Evolutionary conservation across 2,113 vertebrate genomes (phyloP).

Genomic region (Chaetops frenatus): DNA sequence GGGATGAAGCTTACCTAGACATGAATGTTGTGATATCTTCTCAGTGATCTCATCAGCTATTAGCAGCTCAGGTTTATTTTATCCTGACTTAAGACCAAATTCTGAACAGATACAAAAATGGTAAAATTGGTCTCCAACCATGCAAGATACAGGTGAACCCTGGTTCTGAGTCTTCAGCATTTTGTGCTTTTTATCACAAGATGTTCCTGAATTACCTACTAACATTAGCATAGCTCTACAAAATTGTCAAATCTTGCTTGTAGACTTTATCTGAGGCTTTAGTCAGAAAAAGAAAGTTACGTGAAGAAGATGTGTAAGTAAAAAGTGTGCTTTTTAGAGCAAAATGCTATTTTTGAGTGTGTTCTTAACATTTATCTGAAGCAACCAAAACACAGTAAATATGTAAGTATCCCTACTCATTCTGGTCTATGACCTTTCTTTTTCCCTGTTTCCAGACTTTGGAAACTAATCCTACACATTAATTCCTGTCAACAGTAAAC

Average conservation of each 20-base stretch:
- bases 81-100: background rate
- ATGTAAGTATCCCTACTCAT: background rate
- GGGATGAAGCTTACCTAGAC: background rate
- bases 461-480: background rate
- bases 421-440: background rate
- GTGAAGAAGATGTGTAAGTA: background rate
- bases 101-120: background rate
- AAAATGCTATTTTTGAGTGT: background rate
- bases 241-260: background rate
- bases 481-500: background rate
- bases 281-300: background rate
- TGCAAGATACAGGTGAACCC: background rate
- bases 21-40: background rate
- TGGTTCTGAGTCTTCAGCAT: background rate
- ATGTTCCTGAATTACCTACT: background rate
- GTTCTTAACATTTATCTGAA: background rate
- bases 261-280: background rate
- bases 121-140: background rate
- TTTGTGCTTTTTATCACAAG: background rate
- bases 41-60: background rate
- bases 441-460: background rate
- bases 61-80: background rate
- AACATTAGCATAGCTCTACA: background rate
- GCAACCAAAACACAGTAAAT: background rate
- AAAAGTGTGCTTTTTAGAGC: background rate